phyloP scores from a whole-genome alignment of 2,888 invertebrate genomes.

The Eupithecia exiguata region DNA sequence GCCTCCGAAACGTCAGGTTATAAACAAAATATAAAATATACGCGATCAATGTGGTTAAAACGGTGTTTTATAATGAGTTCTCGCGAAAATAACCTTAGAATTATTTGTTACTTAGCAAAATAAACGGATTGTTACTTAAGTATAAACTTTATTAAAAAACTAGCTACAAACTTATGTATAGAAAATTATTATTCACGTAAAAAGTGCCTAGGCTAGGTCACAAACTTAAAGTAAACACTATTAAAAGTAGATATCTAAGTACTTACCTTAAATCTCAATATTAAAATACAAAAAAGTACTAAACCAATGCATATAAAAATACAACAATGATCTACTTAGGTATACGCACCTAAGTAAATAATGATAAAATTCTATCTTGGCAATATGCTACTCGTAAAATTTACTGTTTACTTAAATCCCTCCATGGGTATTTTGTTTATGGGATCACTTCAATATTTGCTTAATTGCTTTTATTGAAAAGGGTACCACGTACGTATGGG shows the following conservation, averaged over 20 bases:
- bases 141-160: slow-evolving; percentile 1
- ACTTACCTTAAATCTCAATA: background rate
- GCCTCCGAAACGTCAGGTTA: too few relatives aligned
- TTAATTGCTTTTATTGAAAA: slow-evolving; percentile 88
- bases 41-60: too few relatives aligned
- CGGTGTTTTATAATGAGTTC: too few relatives aligned
- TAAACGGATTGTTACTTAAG: slow-evolving; percentile 15
- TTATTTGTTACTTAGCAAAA: slow-evolving; percentile 36
- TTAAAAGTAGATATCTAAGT: background rate
- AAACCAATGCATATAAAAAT: background rate
- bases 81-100: too few relatives aligned
- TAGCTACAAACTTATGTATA: slow-evolving; percentile 4
- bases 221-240: background rate
- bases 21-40: too few relatives aligned
- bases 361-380: background rate
- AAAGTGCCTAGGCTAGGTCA: background rate
- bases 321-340: background rate
- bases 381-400: background rate
- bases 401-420: background rate
- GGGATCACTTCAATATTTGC: slow-evolving; percentile 53
- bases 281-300: background rate
- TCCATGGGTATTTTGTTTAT: background rate
- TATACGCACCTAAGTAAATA: background rate
- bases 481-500: slow-evolving; percentile 95
- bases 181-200: background rate